Percentiles rank a stretch among this genome's conserved stretches.
Conservation (phyloP, 2,797 vertebrate genomes). For the Vireo griseus region DNA sequence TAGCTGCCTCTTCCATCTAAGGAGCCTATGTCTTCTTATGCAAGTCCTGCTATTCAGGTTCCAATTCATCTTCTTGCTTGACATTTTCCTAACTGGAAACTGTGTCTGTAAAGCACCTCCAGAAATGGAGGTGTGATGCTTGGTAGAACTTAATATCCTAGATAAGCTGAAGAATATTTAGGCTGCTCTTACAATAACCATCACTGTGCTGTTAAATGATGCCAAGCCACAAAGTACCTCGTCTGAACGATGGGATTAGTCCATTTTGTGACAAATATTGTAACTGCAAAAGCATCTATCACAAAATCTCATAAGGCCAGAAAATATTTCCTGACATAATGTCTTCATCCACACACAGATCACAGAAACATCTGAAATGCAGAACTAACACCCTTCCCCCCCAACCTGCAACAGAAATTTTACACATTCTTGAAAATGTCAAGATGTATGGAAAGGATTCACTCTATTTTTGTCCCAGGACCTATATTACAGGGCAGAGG, state of each 20-base stretch:
- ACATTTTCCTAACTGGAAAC: not conserved
- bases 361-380: not conserved
- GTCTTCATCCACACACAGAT: not conserved
- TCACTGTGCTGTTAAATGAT: not conserved
- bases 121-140: not conserved
- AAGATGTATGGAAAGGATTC: not conserved
- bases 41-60: not conserved
- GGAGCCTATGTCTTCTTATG: not conserved
- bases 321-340: not conserved
- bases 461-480: slow-evolving; percentile 3
- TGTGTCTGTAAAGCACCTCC: not conserved
- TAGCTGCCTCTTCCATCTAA: not conserved
- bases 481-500: not conserved
- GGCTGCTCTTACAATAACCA: not conserved
- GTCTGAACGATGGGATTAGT: not conserved
- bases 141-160: slow-evolving; percentile 9
- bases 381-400: not conserved
- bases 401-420: not conserved
- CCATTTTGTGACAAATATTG: not conserved
- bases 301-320: not conserved
- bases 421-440: not conserved
- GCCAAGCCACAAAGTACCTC: not conserved
- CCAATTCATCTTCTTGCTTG: not conserved
- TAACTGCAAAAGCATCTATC: not conserved
- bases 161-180: not conserved